Evolutionary conservation across 1,140 invertebrate genomes (phyloP).

Genomic region (Panagrolaimus sp.): DNA sequence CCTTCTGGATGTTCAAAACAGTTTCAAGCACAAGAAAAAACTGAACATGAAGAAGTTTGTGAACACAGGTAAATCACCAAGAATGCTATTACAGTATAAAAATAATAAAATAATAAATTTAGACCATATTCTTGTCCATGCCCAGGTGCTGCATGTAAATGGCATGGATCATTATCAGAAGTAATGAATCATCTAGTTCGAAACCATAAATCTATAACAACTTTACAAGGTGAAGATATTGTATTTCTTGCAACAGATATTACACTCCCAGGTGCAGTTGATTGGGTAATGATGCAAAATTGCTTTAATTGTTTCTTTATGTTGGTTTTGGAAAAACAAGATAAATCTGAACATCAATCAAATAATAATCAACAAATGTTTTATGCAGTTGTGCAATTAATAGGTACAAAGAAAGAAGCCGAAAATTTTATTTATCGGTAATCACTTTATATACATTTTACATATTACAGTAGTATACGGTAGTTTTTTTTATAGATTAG

Average conservation of each 20-base stretch:
- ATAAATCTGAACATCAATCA: slow-evolving; percentile 59
- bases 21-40: slow-evolving; percentile 89
- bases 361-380: slow-evolving; percentile 89
- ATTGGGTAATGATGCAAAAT: slow-evolving; percentile 99
- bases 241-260: slow-evolving; percentile 99
- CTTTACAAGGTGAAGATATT: slow-evolving; percentile 88
- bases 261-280: slow-evolving; percentile 95
- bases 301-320: slow-evolving; percentile 99
- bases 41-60: slow-evolving; percentile 94
- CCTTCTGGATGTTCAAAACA: slow-evolving; percentile 85
- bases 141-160: slow-evolving; percentile 95
- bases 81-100: background rate
- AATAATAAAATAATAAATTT: slow-evolving; percentile 29
- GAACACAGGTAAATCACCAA: slow-evolving; percentile 73
- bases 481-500: slow-evolving; percentile 68
- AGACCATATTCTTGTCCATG: slow-evolving; percentile 94
- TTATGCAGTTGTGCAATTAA: slow-evolving; percentile 97
- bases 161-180: slow-evolving; percentile 89
- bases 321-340: slow-evolving; percentile 97
- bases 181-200: slow-evolving; percentile 96
- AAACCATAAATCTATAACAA: slow-evolving; percentile 97
- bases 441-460: background rate
- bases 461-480: background rate
- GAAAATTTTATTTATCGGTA: slow-evolving; percentile 96
- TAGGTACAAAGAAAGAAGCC: slow-evolving; percentile 95